These are phyloP conservation scores for Fulmarus glacialis DNA, from an alignment of 2,113 vertebrate species.

Conservation along the genomic window DNA sequence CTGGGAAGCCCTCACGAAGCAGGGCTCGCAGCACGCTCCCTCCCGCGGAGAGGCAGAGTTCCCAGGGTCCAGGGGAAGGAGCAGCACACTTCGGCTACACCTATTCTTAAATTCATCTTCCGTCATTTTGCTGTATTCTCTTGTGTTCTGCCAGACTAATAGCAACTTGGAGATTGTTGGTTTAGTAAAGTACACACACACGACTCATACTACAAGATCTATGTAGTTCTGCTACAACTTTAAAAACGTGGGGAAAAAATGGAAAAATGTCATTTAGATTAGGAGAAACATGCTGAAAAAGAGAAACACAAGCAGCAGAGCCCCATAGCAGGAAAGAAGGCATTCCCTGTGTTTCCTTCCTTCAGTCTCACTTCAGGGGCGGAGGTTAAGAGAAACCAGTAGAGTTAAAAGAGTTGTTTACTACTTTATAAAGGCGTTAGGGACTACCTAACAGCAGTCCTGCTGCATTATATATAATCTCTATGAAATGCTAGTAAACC, in stretches of 20 bases:
- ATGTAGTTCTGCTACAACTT: neutral
- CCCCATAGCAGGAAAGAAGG: neutral
- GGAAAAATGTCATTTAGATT: neutral
- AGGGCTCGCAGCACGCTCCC: accelerated
- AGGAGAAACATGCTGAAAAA: neutral
- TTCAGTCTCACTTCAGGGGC: neutral
- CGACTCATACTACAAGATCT: neutral
- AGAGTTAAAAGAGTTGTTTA: neutral
- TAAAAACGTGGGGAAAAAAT: neutral
- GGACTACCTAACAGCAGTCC: neutral
- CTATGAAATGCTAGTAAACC: neutral
- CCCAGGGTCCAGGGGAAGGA: neutral
- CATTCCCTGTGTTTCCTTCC: neutral
- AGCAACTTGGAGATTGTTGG: neutral
- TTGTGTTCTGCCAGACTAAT: neutral
- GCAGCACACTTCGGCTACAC: neutral
- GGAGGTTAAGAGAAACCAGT: neutral
- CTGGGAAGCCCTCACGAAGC: neutral
- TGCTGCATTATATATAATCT: neutral
- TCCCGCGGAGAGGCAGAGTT: neutral
- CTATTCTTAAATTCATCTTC: neutral
- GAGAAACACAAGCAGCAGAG: neutral
- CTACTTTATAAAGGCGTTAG: neutral
- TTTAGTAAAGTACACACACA: neutral
- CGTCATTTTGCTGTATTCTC: neutral